These are phyloP conservation scores for Watsonalla binaria DNA, from an alignment of 2,888 invertebrate genomes.

Conservation along the genomic window DNA sequence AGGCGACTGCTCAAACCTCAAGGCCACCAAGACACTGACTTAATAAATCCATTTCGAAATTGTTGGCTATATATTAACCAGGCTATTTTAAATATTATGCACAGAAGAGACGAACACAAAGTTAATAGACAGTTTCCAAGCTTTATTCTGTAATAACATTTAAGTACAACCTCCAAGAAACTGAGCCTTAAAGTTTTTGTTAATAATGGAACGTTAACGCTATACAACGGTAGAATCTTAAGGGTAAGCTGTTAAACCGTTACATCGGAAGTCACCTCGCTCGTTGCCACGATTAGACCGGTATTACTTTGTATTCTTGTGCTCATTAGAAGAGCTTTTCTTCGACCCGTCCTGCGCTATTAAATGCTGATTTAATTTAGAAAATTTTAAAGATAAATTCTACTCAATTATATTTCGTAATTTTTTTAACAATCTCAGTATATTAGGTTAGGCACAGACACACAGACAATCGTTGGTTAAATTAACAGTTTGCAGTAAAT, in stretches of 20 bases:
- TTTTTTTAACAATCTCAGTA: too few relatives aligned
- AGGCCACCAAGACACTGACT: constrained; percentile 33
- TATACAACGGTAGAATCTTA: neutral
- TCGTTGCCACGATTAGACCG: constrained; percentile 19
- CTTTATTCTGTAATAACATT: too few relatives aligned
- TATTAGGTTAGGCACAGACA: too few relatives aligned
- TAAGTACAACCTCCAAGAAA: too few relatives aligned
- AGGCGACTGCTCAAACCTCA: too few relatives aligned
- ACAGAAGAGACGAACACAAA: neutral
- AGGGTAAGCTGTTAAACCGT: neutral
- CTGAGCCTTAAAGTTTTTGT: too few relatives aligned
- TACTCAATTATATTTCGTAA: too few relatives aligned
- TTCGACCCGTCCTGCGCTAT: constrained; percentile 12
- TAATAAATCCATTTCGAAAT: constrained; percentile 32
- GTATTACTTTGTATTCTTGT: constrained; percentile 18
- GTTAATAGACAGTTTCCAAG: too few relatives aligned
- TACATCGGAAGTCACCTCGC: constrained; percentile 4
- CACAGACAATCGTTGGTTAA: too few relatives aligned
- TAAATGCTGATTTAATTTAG: constrained; percentile 22
- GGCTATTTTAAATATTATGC: neutral
- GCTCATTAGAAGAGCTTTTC: constrained; percentile 19
- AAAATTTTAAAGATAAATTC: too few relatives aligned
- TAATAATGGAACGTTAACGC: too few relatives aligned
- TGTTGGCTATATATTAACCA: constrained; percentile 20
- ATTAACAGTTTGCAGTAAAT: neutral